Evolutionary conservation across 2,888 invertebrate species (phyloP).

Genomic region (Zhuqinia jingwanae): DNA sequence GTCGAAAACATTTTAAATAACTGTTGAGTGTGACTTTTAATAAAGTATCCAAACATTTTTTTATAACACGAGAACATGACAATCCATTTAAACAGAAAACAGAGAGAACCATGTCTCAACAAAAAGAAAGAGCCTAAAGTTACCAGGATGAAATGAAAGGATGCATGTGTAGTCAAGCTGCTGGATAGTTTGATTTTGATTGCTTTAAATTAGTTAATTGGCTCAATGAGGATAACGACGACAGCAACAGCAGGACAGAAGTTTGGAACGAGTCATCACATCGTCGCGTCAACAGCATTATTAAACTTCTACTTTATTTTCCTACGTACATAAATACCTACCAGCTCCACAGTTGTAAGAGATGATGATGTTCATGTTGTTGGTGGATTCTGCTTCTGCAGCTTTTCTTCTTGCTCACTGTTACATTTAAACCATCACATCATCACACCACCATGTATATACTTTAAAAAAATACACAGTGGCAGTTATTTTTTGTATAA

Average conservation of each 20-base stretch:
- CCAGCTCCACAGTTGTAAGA: too few species aligned
- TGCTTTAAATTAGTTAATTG: slow-evolving; percentile 74
- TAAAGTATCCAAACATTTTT: too few species aligned
- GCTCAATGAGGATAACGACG: slow-evolving; percentile 72
- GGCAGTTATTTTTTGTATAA: too few species aligned
- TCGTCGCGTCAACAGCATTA: slow-evolving; percentile 1
- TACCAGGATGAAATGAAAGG: slow-evolving; percentile 8
- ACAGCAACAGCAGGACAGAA: slow-evolving; percentile 21
- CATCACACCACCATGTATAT: neutral
- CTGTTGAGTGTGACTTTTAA: too few species aligned
- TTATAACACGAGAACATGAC: neutral
- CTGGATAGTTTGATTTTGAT: slow-evolving; percentile 36
- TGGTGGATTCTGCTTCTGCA: too few species aligned
- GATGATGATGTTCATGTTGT: too few species aligned
- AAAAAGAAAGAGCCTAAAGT: neutral
- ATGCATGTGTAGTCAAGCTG: slow-evolving; percentile 31
- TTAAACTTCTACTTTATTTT: neutral
- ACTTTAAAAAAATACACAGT: neutral
- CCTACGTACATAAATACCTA: neutral
- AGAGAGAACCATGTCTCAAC: slow-evolving; percentile 5
- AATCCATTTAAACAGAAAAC: neutral
- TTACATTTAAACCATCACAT: slow-evolving; percentile 26
- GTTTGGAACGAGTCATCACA: slow-evolving; percentile 19
- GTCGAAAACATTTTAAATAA: too few species aligned
- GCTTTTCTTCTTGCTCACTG: too few species aligned